Evolutionary conservation across 2,113 vertebrate species (phyloP), one percentile per base, ranked within the genome.

Genomic region (Irena cyanogastra): DNA sequence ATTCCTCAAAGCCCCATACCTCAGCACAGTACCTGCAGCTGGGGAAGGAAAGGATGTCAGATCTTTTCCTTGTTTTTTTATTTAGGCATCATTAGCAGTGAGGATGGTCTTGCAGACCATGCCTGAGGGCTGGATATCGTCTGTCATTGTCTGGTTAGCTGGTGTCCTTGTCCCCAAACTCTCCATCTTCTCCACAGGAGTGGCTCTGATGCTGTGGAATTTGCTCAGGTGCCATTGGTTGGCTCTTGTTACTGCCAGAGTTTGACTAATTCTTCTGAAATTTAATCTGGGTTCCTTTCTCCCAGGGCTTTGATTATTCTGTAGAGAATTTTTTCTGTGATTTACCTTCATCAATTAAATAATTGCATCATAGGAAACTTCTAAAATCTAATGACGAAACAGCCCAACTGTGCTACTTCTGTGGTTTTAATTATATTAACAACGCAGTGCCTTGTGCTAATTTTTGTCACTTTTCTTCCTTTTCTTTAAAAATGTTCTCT

Each of bases 1-100:
- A 16, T 81, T 77, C 20, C 33, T 79, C n/a, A 44, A 30, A 4
- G 8, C 26, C 18, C 24, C 0, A 0, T 39, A 16, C 42, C 56
- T 63, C 59, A 52, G 66, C 45, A 10, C 22, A 33, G 10, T 41
- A 50, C 17, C 26, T 80, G 49, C 45, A 74, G 39, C 41, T 52
- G 57, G 50, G 33, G 11, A 76, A 72, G 44, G 26, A 24, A 71
- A 74, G 28, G 30, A 16, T 53, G 7, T 69, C 41, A 31, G 23
- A 37, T 49, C 24, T 37, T 13, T 41, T 30, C 33, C 63, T 61
- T 82, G 17, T 27, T 33, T n/a, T 56, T 69, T 60, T 33, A 14
- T 81, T 63, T 72, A 64, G 44, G 30, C 37, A 30, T 69, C 50
- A 37, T 69, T 80, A 77, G 37, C 66, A 49, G 50, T 13, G 45